Percentiles rank a stretch among this genome's conserved stretches.
phyloP scores from a whole-genome alignment of 2,888 invertebrate genomes.

The Mythimna albipuncta region DNA sequence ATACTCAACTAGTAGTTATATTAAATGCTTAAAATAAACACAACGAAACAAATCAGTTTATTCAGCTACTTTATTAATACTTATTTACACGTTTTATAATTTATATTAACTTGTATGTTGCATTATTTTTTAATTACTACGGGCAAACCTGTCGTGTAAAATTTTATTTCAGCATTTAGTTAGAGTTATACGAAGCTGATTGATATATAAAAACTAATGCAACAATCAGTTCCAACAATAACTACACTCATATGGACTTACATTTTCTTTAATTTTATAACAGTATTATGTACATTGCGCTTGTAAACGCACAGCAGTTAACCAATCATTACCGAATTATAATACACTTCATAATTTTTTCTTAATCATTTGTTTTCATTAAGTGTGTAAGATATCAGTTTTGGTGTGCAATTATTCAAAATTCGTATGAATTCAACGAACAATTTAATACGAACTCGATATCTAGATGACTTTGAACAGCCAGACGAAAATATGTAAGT shows the following conservation, averaged over 20 bases:
- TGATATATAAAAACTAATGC: slow-evolving; percentile 18
- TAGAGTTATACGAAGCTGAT: neutral
- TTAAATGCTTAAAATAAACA: slow-evolving; percentile 64
- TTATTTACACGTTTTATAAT: slow-evolving; percentile 61
- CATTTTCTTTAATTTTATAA: slow-evolving; percentile 23
- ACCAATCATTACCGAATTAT: slow-evolving; percentile 19
- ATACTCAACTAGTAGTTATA: slow-evolving; percentile 62
- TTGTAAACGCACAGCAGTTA: slow-evolving; percentile 20
- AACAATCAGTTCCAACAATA: slow-evolving; percentile 42
- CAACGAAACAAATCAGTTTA: slow-evolving; percentile 47
- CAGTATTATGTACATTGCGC: slow-evolving; percentile 40
- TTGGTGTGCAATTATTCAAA: neutral
- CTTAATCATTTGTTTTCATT: neutral
- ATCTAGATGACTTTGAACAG: slow-evolving; percentile 2
- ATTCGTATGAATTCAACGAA: neutral
- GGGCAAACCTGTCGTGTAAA: neutral
- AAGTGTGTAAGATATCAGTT: neutral
- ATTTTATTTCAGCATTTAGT: neutral
- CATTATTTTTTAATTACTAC: slow-evolving; percentile 25
- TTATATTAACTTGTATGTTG: slow-evolving; percentile 27
- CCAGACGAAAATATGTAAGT: slow-evolving; percentile 8
- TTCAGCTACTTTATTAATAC: slow-evolving; percentile 53
- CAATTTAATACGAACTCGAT: neutral
- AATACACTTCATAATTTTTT: slow-evolving; percentile 4
- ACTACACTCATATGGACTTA: slow-evolving; percentile 51